A percentile compares a stretch with the other conserved stretches of the same genome.
Evolutionary conservation across 2,888 invertebrate genomes (phyloP).

Genomic region (Rhimphoctona megacephalus): DNA sequence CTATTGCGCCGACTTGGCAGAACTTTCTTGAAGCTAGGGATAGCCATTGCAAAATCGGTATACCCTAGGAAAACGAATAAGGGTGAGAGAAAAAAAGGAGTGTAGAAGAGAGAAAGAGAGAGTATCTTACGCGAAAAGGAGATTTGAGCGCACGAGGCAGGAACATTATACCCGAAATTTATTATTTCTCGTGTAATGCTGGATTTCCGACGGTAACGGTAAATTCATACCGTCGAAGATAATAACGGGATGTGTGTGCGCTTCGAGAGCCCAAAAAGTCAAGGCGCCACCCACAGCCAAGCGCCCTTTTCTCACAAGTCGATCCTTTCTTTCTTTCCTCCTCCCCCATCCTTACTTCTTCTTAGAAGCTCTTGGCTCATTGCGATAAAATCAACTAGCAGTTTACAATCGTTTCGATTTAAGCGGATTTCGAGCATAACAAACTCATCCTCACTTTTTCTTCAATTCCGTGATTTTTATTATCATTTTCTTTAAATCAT

Average conservation of each 20-base stretch:
- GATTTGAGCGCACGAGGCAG: slow-evolving; percentile 66
- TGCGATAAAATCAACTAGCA: slow-evolving; percentile 23
- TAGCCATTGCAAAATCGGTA: slow-evolving; percentile 46
- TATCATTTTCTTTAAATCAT: neutral
- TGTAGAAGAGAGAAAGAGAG: slow-evolving; percentile 28
- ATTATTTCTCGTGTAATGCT: slow-evolving; percentile 78
- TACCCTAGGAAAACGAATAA: slow-evolving; percentile 28
- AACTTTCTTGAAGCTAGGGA: slow-evolving; percentile 80
- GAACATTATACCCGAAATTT: slow-evolving; percentile 81
- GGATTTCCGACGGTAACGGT: slow-evolving; percentile 75
- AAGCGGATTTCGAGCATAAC: slow-evolving; percentile 51
- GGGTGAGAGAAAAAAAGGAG: slow-evolving; percentile 7
- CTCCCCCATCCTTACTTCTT: slow-evolving; percentile 1
- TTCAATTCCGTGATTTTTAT: neutral
- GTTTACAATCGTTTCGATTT: slow-evolving; percentile 51
- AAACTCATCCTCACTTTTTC: slow-evolving; percentile 23
- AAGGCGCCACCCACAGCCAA: slow-evolving; percentile 61
- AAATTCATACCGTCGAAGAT: slow-evolving; percentile 78
- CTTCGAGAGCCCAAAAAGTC: slow-evolving; percentile 67
- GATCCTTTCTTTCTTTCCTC: slow-evolving; percentile 39
- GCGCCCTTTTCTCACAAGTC: slow-evolving; percentile 49
- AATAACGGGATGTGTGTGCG: slow-evolving; percentile 74
- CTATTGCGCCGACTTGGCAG: slow-evolving; percentile 83
- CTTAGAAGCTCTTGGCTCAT: slow-evolving; percentile 33
- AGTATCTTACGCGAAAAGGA: slow-evolving; percentile 44